Evolutionary conservation across 92 coral and sea anemone genomes (phyloP), one percentile per base, ranked within the genome.

Genomic region (Muricea muricata): DNA sequence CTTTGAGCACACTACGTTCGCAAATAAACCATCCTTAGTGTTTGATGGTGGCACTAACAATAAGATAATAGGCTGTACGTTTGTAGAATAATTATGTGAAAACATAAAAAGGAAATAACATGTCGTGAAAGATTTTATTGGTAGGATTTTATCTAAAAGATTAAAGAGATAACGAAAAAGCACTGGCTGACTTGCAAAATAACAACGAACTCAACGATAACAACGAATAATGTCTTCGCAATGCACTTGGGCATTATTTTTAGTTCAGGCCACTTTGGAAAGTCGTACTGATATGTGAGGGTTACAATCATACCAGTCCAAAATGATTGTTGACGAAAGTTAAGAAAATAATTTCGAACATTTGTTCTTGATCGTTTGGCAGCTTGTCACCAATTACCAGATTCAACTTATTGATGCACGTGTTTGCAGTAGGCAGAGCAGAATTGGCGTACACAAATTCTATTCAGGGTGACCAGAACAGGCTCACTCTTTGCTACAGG

Each of bases 401-500:
- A 21, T 67, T 46, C 34, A 60, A 7, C 56, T 55, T 84, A 75
- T 84, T 88, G 46, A 78, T 56, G 37, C 91, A 87, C 1, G 84
- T 82, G 80, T 87, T 87, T 47, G 86, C 74, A 12, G 81, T 84
- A 6, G 91, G 91, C 35, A 82, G 41, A 28, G 79, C 34, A 63
- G 91, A 83, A 7, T 60, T 28, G 14, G 68, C 32, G 15, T 18
- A 30, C 29, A 46, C 20, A 30, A 30, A 65, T 26, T 57, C 50
- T 11, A 88, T 77, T 8, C 56, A 35, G 23, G 91, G 91, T 20
- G 71, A 41, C 6, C 15, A 83, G 75, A 30, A 88, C 84, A 21
- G 91, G 91, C 65, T 88, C 91, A 12, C 28, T 65, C 32, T 84
- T n/a, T 80, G 47, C 88, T 28, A 23, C 88, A 84, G 5, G 88